Conservation (phyloP, 2,113 vertebrate species). For the Arothron firmamentum region DNA sequence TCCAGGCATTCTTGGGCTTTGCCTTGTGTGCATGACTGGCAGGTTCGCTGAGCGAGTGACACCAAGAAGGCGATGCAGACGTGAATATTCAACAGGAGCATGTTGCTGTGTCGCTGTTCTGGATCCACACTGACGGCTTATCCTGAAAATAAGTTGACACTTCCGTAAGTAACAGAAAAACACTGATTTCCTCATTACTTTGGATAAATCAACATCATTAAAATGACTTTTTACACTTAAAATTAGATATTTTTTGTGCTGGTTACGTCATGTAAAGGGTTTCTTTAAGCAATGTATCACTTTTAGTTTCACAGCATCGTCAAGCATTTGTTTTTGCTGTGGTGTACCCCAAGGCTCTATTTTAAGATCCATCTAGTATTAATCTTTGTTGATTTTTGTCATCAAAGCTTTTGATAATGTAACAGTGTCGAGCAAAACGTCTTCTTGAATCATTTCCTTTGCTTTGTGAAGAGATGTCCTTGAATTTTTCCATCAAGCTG, state of each 20-base stretch:
- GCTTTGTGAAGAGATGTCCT: too few relatives aligned
- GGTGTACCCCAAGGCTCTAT: neutral
- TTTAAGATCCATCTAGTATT: neutral
- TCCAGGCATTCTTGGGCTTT: conserved; percentile 50
- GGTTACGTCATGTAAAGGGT: too few relatives aligned
- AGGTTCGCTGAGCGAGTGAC: conserved; percentile 16
- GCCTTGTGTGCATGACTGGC: conserved; percentile 51
- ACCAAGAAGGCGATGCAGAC: conserved; percentile 33
- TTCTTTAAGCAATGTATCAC: neutral
- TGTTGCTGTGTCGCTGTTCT: conserved; percentile 13
- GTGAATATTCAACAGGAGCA: conserved; percentile 29
- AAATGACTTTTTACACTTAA: too few relatives aligned
- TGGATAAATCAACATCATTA: too few relatives aligned
- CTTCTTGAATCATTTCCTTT: too few relatives aligned
- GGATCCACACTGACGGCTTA: neutral
- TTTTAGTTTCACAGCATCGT: neutral
- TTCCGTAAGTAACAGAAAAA: too few relatives aligned
- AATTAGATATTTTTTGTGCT: too few relatives aligned
- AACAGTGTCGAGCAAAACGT: too few relatives aligned
- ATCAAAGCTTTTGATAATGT: too few relatives aligned
- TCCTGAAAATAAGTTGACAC: conserved; percentile 11
- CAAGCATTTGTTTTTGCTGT: neutral
- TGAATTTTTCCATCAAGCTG: too few relatives aligned
- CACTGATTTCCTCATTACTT: too few relatives aligned
- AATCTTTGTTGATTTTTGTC: too few relatives aligned